phyloP scores from a whole-genome alignment of 2,888 invertebrate species.

The Drosophila anceps region DNA sequence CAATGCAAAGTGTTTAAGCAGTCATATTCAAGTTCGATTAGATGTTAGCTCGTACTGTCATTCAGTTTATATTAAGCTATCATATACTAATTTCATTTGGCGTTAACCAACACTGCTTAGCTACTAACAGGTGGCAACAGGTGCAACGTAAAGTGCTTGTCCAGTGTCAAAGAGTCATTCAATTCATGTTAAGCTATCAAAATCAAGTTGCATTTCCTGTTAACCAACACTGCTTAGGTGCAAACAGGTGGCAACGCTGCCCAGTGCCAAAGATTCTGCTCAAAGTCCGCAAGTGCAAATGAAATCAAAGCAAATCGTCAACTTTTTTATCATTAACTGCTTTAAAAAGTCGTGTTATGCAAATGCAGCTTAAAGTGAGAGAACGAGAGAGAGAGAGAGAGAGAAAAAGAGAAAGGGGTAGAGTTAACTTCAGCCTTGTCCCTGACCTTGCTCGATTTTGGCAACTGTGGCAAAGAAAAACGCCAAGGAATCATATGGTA shows the following conservation, averaged over 20 bases:
- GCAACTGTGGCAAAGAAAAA: slow-evolving; percentile 67
- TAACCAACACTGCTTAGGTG: not conserved
- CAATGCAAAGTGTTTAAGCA: too few relatives aligned
- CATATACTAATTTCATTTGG: not conserved
- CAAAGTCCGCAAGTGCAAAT: not conserved
- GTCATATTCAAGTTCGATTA: too few relatives aligned
- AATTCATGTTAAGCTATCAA: not conserved
- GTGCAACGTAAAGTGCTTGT: not conserved
- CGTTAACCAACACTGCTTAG: not conserved
- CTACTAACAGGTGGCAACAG: not conserved
- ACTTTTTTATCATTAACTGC: slow-evolving; percentile 13
- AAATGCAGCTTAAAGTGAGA: slow-evolving; percentile 46
- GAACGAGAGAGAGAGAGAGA: not conserved
- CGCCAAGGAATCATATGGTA: slow-evolving; percentile 60
- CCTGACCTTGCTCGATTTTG: slow-evolving; percentile 80
- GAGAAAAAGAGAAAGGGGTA: not conserved
- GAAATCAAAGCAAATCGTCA: not conserved
- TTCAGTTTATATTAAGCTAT: too few relatives aligned
- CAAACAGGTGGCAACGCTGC: slow-evolving; percentile 5
- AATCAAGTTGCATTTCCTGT: not conserved
- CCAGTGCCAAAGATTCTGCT: not conserved
- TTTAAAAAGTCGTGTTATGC: slow-evolving; percentile 37
- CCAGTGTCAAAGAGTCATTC: not conserved
- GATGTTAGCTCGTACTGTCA: too few relatives aligned
- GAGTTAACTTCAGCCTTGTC: slow-evolving; percentile 52